Percentiles rank a stretch among this genome's conserved stretches.
These are phyloP conservation scores for Apodemus agrarius DNA, from an alignment of 2,797 vertebrate genomes.

Conservation along the genomic window DNA sequence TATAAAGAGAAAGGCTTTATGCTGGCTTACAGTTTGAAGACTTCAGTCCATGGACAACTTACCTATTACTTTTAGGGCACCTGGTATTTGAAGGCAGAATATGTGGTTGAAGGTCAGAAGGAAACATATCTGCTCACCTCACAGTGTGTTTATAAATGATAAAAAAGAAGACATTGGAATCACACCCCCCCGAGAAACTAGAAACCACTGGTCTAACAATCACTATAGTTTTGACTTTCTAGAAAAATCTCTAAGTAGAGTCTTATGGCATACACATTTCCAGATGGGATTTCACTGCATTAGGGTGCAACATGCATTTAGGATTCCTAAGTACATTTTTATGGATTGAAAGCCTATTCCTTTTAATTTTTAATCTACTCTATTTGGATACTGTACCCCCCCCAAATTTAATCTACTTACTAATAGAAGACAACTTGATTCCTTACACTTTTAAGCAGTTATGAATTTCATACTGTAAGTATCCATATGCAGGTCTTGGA, in stretches of 20 bases:
- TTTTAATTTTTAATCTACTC: background rate
- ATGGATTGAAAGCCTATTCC: background rate
- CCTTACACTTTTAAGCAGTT: background rate
- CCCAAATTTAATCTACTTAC: background rate
- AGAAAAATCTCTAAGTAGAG: background rate
- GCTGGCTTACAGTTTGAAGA: background rate
- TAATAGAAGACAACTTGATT: background rate
- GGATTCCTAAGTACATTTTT: background rate
- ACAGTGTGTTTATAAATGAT: background rate
- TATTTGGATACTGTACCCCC: background rate
- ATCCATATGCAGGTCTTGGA: background rate
- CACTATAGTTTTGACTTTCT: background rate
- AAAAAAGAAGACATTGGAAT: background rate
- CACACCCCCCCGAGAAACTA: no score
- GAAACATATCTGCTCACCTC: background rate
- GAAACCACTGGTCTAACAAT: background rate
- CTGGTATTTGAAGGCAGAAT: background rate
- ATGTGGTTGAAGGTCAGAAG: background rate
- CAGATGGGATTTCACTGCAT: background rate
- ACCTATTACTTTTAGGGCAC: background rate
- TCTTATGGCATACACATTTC: background rate
- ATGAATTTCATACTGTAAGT: background rate
- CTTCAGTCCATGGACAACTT: background rate
- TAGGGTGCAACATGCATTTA: background rate
- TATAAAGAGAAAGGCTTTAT: background rate